Conservation (phyloP, 2,888 invertebrate species). For the Elysia crispata region DNA sequence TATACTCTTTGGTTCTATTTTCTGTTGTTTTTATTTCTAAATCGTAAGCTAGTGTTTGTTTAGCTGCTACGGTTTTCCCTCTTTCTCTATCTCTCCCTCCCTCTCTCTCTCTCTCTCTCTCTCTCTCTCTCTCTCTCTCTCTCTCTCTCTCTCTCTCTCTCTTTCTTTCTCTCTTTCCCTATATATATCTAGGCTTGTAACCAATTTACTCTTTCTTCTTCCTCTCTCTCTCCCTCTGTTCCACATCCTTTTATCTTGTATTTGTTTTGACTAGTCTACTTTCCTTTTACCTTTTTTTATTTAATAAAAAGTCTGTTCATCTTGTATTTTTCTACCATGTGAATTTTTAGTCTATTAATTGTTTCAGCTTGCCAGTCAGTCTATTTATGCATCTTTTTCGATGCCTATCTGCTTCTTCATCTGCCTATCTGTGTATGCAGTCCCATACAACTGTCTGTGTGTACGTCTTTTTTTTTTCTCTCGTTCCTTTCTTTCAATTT, state of each 20-base stretch:
- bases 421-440: not conserved
- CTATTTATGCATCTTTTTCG: not conserved
- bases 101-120: constrained; percentile 12
- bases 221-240: not conserved
- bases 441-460: too few species aligned
- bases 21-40: not conserved
- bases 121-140: constrained; percentile 28
- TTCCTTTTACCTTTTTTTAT: not conserved
- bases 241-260: too few species aligned
- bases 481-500: too few species aligned
- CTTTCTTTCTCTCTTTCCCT: too few species aligned
- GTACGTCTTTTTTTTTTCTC: too few species aligned
- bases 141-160: not conserved
- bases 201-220: not conserved
- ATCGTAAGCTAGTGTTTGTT: too few species aligned
- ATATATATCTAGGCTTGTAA: too few species aligned
- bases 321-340: not conserved
- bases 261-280: not conserved
- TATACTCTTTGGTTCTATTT: not conserved
- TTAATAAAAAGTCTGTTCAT: not conserved
- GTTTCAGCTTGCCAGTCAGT: too few species aligned
- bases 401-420: not conserved
- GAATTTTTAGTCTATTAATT: not conserved
- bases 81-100: not conserved
- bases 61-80: not conserved